Base-by-base conservation (phyloP, 2,113 vertebrate genomes). In the Tetraodon nigroviridis region DNA sequence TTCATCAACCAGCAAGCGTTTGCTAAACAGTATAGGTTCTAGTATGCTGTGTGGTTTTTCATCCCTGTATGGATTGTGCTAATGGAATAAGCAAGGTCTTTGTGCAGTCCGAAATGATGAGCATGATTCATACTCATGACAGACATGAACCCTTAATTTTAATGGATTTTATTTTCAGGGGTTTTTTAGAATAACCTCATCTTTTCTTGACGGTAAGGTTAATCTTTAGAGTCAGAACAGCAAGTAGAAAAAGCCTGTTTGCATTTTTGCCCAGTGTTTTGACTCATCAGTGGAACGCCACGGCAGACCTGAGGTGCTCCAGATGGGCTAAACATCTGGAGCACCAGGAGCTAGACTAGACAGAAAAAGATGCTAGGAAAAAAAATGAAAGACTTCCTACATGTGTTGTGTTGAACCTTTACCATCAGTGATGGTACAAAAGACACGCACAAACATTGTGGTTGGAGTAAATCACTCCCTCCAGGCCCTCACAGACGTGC, bases 221-320 rank as follows among this genome's bases (percentile, higher is more conserved):
- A 37, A 3, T 10, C 32, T 37, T 37, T 37, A 87, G 84, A 87
- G 84, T 83, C 81, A 81, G 81, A 44, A 42, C 10, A 42, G 14
- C 10, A 42, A 42, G 40, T 13, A 16, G 42, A 44, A 81, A 86
- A 84, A 84, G 75, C 81, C 74, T 48, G n/a, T 48, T 53, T 19
- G 4, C 14, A 11, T 22, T 90, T 88, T 84, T 7, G 14, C 32
- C 49, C 7, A 3, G n/a, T 51, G 53, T 69, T 71, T 70, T 48
- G n/a, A 19, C 66, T 57, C 4, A 6, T 40, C 7, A 17, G 54
- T 89, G 80, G 87, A 84, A 92, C 90, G 90, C 89, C 90, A 75
- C 75, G 76, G 86, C 73, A 88, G 89, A 85, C 80, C 81, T 81
- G 50, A 48, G 81, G 74, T 79, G 22, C 68, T 69, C 45, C 57